These are phyloP conservation scores for Chloroceryle inda DNA, from an alignment of 2,797 vertebrate genomes.

Conservation along the genomic window DNA sequence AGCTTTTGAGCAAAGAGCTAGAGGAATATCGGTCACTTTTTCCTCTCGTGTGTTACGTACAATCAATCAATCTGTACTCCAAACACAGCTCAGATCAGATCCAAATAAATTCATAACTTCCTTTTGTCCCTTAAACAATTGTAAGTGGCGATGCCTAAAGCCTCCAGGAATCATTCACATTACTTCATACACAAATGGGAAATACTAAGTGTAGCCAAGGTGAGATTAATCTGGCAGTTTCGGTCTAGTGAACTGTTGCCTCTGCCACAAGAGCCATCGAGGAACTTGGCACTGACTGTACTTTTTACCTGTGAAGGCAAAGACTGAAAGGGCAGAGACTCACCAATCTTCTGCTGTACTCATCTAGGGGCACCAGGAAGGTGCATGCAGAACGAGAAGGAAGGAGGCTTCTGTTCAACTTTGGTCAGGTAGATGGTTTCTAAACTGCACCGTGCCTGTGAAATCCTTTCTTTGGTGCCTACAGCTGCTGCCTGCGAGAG, in stretches of 20 bases:
- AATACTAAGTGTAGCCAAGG: not conserved
- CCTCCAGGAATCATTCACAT: not conserved
- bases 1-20: not conserved
- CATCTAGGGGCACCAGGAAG: not conserved
- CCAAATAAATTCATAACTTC: not conserved
- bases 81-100: not conserved
- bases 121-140: not conserved
- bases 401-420: not conserved
- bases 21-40: not conserved
- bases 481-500: not conserved
- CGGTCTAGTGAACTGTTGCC: not conserved
- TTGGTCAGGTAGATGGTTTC: rapidly evolving
- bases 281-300: not conserved
- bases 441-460: not conserved
- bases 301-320: not conserved
- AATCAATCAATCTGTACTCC: not conserved
- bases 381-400: rapidly evolving
- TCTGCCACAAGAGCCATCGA: not conserved
- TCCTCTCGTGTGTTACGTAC: not conserved
- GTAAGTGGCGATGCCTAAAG: not conserved
- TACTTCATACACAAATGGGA: not conserved
- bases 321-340: not conserved
- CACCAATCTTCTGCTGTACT: not conserved
- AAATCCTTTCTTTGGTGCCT: not conserved
- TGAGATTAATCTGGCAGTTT: not conserved